Base-by-base conservation (phyloP, 2,113 vertebrate genomes). In the Egretta garzetta region DNA sequence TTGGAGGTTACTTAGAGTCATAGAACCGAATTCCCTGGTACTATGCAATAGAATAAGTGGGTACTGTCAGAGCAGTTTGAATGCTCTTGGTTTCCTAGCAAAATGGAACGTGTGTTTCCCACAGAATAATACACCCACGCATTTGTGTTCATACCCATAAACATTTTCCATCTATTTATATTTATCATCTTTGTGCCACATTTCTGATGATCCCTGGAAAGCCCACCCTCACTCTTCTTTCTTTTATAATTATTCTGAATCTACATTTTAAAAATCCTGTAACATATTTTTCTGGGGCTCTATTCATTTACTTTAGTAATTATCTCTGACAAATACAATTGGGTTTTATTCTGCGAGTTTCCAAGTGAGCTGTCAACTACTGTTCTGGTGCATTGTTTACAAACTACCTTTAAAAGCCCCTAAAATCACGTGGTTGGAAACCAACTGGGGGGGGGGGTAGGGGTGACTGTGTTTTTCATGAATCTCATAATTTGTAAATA, bases 101-200 rank as follows among this genome's bases (percentile, higher is more conserved):
- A n/a, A 95, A 94, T 81, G 26, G 63, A 93, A 74, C 75, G 50
- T 86, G 62, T 89, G 73, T 95, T 93, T 94, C 81, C 72, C 47
- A 62, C 62, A 73, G 80, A 93, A 82, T 95, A 72, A 91, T 89
- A 77, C 74, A 90, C 80, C 86, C 91, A 88, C 22, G 0, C 64
- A 16, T 95, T 88, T 85, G 47, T 86, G 55, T 88, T 92, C 33
- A 55, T 37, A 77, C 68, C 86, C 79, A 70, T 70, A 94, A 94
- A 95, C 49, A 39, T 96, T 96, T 88, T 85, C 77, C 17, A 6
- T 67, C 55, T 70, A 43, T 28, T 95, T 60, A 21, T 1, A 24
- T 95, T 88, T 94, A 81, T 91, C 87, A 37, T 94, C 81, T 85
- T 79, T 93, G n/a, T 86, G 62, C 22, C 2, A 2, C 53, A 17